Percentiles rank a stretch among this genome's conserved stretches.
Evolutionary conservation across 1,140 invertebrate species (phyloP).

Genomic region (Notospermus geniculatus): DNA sequence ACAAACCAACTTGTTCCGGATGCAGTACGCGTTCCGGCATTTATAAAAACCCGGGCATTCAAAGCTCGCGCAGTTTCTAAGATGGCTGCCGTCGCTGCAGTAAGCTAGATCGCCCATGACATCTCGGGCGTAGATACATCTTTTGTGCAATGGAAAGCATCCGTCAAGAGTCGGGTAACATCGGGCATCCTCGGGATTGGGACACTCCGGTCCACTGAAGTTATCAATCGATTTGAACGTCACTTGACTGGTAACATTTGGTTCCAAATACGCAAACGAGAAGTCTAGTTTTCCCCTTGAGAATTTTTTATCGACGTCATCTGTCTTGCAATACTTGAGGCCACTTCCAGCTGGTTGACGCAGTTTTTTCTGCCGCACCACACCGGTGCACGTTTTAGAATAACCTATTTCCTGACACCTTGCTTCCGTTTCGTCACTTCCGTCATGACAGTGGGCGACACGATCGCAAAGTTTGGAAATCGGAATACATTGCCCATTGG

Average conservation of each 20-base stretch:
- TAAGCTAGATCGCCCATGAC: not conserved
- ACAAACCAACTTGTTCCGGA: not conserved
- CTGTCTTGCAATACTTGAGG: too few relatives aligned
- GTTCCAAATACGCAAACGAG: not conserved
- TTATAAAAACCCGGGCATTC: constrained; percentile 3
- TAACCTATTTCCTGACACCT: not conserved
- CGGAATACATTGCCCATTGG: constrained; percentile 1
- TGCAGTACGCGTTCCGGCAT: constrained; percentile 4
- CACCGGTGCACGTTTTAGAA: too few relatives aligned
- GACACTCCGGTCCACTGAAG: too few relatives aligned
- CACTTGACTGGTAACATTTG: not conserved
- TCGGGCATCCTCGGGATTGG: not conserved
- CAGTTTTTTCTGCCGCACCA: too few relatives aligned
- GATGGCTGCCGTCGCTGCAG: constrained; percentile 8
- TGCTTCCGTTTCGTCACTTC: constrained; percentile 6
- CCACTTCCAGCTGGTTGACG: not conserved
- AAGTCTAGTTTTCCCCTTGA: not conserved
- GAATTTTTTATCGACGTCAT: not conserved
- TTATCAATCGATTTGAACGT: too few relatives aligned
- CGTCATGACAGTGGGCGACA: not conserved
- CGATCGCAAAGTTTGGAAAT: not conserved
- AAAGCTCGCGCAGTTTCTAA: constrained; percentile 2
- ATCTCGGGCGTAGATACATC: not conserved
- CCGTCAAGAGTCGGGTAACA: not conserved
- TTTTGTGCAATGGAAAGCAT: not conserved